Evolutionary conservation across 35 echinoderm and acorn worm species (phyloP).

Genomic region (Nesometra sesokonis): DNA sequence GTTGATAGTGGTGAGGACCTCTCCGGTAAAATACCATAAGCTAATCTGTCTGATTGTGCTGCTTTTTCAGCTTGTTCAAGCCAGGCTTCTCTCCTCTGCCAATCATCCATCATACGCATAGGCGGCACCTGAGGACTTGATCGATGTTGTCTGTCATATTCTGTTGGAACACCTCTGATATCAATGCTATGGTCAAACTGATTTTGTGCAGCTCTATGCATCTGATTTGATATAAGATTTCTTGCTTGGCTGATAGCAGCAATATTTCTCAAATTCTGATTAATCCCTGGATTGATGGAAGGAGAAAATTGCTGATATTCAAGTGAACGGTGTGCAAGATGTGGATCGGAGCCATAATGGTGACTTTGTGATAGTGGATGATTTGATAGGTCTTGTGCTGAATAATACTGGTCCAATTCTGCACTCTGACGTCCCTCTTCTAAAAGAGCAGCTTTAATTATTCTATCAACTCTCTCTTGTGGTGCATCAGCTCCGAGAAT

Average conservation of each 20-base stretch:
- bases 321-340: background rate
- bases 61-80: conserved; percentile 2
- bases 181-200: conserved; percentile 44
- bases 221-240: conserved; percentile 23
- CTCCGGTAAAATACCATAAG: conserved; percentile 19
- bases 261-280: conserved; percentile 13
- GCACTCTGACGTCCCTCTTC: background rate
- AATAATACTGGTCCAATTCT: background rate
- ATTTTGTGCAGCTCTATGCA: conserved; percentile 24
- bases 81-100: background rate
- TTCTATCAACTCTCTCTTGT: conserved; percentile 26
- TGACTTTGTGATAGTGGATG: background rate
- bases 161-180: background rate
- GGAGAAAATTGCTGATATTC: background rate
- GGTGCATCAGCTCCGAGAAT: conserved; percentile 17
- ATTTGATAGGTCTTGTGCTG: background rate
- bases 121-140: background rate
- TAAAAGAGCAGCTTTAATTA: conserved; percentile 2
- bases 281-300: background rate
- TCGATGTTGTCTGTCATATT: background rate
- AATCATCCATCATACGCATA: background rate
- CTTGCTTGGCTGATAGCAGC: conserved; percentile 18
- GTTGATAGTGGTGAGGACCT: background rate
- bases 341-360: background rate
- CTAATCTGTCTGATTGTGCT: background rate